These are phyloP conservation scores for Halictus quadricinctus DNA, from an alignment of 2,888 invertebrate genomes.

Conservation along the genomic window DNA sequence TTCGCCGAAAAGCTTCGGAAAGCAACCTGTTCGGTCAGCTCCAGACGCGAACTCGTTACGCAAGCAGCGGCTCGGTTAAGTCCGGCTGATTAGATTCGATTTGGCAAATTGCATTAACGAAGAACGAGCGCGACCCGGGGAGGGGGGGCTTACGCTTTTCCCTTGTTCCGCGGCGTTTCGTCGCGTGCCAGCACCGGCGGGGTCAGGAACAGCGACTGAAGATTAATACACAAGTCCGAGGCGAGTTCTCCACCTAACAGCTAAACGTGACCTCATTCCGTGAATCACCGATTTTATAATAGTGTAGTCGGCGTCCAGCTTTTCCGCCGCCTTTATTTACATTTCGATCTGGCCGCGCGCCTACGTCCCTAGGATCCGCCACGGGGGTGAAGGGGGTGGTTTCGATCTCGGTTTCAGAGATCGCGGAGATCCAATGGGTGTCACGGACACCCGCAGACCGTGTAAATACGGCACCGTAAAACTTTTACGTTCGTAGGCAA, in stretches of 20 bases:
- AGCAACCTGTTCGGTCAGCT: background rate
- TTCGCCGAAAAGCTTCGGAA: too few relatives aligned
- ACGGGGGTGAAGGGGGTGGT: background rate
- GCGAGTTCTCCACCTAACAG: slow-evolving; percentile 64
- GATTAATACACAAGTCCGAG: slow-evolving; percentile 76
- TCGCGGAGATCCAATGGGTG: background rate
- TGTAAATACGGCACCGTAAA: background rate
- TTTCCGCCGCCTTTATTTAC: slow-evolving; percentile 68
- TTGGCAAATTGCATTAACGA: slow-evolving; percentile 59
- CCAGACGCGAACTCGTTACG: background rate
- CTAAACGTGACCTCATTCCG: slow-evolving; percentile 77
- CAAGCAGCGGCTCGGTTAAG: background rate
- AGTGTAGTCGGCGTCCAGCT: slow-evolving; percentile 71
- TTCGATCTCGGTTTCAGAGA: background rate
- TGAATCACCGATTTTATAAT: slow-evolving; percentile 82
- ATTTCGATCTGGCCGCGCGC: slow-evolving; percentile 5
- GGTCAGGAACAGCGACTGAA: slow-evolving; percentile 80
- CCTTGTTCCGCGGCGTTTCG: slow-evolving; percentile 49
- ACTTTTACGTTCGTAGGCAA: background rate
- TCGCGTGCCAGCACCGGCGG: slow-evolving; percentile 60
- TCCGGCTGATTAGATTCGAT: slow-evolving; percentile 57
- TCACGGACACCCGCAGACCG: background rate
- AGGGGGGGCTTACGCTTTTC: slow-evolving; percentile 23
- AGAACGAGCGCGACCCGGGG: background rate
- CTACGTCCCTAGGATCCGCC: background rate